A percentile compares a stretch with the other conserved stretches of the same genome.
phyloP scores from a whole-genome alignment of 2,797 vertebrate genomes.

The Ciconia nigra region DNA sequence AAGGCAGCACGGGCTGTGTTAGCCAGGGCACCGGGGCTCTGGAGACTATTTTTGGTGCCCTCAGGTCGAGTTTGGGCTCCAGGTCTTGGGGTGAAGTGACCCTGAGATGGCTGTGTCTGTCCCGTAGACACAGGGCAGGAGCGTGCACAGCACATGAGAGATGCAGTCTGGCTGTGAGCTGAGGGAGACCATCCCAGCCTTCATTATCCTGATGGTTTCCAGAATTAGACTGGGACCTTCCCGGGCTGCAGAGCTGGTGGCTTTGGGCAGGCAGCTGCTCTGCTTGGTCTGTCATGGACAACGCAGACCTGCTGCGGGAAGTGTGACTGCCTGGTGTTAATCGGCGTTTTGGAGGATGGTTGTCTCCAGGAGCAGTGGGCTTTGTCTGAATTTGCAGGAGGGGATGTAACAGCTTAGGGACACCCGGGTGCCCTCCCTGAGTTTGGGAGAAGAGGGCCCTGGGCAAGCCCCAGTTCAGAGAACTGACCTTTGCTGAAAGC shows the following conservation, averaged over 20 bases:
- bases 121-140: fast-evolving
- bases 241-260: neutral
- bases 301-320: neutral
- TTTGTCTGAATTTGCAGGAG: neutral
- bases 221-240: neutral
- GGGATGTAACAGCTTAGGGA: neutral
- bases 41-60: neutral
- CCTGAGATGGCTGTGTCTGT: neutral
- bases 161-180: neutral
- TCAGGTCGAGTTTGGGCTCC: neutral
- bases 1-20: fast-evolving
- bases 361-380: neutral
- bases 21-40: neutral
- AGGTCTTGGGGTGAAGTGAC: neutral
- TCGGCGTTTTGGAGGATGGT: neutral
- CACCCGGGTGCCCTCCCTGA: neutral
- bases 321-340: fast-evolving
- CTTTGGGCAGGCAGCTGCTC: neutral
- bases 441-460: neutral
- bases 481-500: neutral
- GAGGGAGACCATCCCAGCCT: neutral
- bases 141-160: fast-evolving
- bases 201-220: neutral
- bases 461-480: neutral
- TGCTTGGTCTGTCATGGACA: fast-evolving